Base-by-base conservation (phyloP, 92 coral and sea anemone genomes). In the Muricea muricata region DNA sequence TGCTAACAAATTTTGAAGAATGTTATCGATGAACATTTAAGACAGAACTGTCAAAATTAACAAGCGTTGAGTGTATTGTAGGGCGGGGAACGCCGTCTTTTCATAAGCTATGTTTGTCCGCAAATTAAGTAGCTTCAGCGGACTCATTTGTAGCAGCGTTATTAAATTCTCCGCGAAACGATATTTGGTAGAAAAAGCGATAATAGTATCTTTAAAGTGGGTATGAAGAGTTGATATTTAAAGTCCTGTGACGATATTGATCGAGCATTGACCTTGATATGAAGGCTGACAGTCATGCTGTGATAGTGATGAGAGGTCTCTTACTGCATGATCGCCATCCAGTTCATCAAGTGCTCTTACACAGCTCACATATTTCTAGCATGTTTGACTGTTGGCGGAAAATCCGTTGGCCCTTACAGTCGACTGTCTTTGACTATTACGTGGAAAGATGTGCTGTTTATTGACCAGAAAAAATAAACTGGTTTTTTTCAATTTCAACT, bases 1-100 rank as follows among this genome's bases (percentile, higher is more conserved):
- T 71, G 7, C 56, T 13, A 71, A 32, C 47, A 15, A 26, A 40
- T 40, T 40, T 15, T 40, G 30, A 71, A 14, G 23, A 15, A 39
- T 68, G 46, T 42, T 71, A 18, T 71, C 55, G 39, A 15, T 71
- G 28, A 40, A 4, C 54, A 45, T 30, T 71, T 71, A 31, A 1
- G 56, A 71, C 56, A 71, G 29, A 12, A 52, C 23, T 52, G 60
- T 52, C 60, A 21, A 39, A 71, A 15, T 37, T 30, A 50, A 68
- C 47, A 68, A 21, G 48, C 17, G 13, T 65, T 29, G 78, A n/a
- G 56, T 40, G 42, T 71, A 40, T 15, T 0, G 33, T 71, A 1
- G 78, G 78, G 78, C 78, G 78, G 78, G 34, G 78, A 39, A 10
- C 12, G 78, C n/a, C 39, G 78, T n/a, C 18, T 7, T 25, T 71